Percentiles rank a stretch among this genome's conserved stretches.
phyloP scores from a whole-genome alignment of 2,888 invertebrate species.

The Trachelus stipa region DNA sequence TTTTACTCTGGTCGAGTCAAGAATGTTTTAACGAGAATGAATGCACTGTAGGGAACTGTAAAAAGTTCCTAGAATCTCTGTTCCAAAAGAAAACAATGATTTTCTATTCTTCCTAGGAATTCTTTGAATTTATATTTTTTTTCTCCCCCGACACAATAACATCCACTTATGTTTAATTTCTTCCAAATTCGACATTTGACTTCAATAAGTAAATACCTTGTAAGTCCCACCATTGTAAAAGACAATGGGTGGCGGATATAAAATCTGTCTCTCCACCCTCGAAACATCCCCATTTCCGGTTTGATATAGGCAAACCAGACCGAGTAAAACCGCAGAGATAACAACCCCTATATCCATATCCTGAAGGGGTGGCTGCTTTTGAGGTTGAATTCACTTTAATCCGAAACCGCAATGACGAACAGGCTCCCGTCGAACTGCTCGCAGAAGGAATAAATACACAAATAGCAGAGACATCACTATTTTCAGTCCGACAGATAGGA shows the following conservation, averaged over 20 bases:
- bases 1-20: not conserved
- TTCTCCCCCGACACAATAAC: not conserved
- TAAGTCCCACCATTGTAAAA: conserved; percentile 71
- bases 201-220: conserved; percentile 65
- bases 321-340: conserved; percentile 30
- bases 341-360: conserved; percentile 32
- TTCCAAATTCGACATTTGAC: not conserved
- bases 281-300: conserved; percentile 15
- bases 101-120: not conserved
- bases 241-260: conserved; percentile 67
- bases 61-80: not conserved
- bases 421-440: not conserved
- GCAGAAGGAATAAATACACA: not conserved
- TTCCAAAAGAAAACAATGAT: not conserved
- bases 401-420: not conserved
- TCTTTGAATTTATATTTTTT: not conserved
- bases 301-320: conserved; percentile 30
- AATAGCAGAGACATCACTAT: not conserved
- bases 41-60: not conserved
- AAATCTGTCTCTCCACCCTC: conserved; percentile 32
- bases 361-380: not conserved
- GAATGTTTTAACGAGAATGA: not conserved
- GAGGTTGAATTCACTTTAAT: conserved; percentile 1
- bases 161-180: not conserved
- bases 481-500: not conserved